Percentiles rank a stretch among this genome's conserved stretches.
These are phyloP conservation scores for Helostoma temminkii DNA, from an alignment of 2,797 vertebrate species.

Conservation along the genomic window DNA sequence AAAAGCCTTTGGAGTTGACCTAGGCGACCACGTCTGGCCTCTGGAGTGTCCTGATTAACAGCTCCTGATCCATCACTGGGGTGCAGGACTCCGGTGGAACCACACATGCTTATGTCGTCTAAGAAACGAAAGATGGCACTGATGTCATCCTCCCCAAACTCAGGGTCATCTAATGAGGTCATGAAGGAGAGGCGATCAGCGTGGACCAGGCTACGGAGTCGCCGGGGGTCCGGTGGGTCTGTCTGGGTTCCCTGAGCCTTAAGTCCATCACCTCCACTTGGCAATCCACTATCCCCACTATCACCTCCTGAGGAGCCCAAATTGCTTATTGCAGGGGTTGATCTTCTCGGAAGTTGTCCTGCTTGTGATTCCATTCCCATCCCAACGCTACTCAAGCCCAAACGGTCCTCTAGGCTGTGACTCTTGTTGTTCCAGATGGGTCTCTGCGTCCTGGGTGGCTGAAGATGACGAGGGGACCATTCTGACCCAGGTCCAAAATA, in stretches of 20 bases:
- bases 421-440: constrained; percentile 91
- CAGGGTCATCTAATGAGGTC: constrained; percentile 93
- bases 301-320: constrained; percentile 63
- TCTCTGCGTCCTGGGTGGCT: constrained; percentile 78
- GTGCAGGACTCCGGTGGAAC: constrained; percentile 92
- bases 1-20: constrained; percentile 88
- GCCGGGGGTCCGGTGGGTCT: constrained; percentile 87
- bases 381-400: constrained; percentile 61
- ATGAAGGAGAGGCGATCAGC: constrained; percentile 89
- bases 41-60: constrained; percentile 85
- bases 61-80: constrained; percentile 88
- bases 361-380: constrained; percentile 63
- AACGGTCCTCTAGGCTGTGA: constrained; percentile 93
- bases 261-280: constrained; percentile 78
- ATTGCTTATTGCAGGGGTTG: constrained; percentile 70
- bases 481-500: constrained; percentile 95
- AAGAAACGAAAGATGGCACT: constrained; percentile 98
- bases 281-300: constrained; percentile 59
- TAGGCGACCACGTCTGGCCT: constrained; percentile 80
- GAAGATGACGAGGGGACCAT: constrained; percentile 76
- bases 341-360: constrained; percentile 68
- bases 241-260: constrained; percentile 94
- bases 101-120: constrained; percentile 98
- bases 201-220: constrained; percentile 89
- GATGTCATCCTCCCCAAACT: constrained; percentile 93